Evolutionary conservation across 2,888 invertebrate species (phyloP).

Genomic region (Sericinus montela): DNA sequence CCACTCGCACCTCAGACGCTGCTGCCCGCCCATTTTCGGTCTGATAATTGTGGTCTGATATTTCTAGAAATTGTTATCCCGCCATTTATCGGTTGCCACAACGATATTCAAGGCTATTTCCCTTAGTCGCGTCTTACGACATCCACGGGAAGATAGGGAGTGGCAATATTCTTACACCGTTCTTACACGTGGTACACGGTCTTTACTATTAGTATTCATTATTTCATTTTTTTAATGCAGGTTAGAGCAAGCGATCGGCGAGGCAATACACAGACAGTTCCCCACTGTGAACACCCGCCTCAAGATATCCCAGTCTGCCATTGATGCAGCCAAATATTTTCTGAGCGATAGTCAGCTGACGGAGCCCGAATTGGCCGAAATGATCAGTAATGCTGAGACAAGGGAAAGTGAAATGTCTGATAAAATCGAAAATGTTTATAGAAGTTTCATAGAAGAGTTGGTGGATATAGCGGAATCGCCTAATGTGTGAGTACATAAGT

Average conservation of each 20-base stretch:
- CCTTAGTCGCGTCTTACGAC: no score
- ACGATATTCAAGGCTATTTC: no score
- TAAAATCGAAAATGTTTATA: constrained; percentile 71
- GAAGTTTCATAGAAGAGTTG: constrained; percentile 75
- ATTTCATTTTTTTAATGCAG: constrained; percentile 34
- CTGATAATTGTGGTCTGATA: no score
- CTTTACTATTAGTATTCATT: neutral
- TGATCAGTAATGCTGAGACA: constrained; percentile 43
- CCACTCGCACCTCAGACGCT: no score
- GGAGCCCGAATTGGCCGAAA: constrained; percentile 38
- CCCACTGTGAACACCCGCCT: constrained; percentile 81
- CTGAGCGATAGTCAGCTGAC: constrained; percentile 52
- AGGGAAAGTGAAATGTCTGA: constrained; percentile 60
- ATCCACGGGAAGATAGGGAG: no score
- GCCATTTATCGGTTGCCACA: no score
- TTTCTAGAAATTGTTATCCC: no score
- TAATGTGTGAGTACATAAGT: constrained; percentile 50
- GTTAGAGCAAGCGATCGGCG: constrained; percentile 77
- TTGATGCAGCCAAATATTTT: constrained; percentile 69
- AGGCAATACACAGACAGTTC: constrained; percentile 79
- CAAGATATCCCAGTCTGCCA: constrained; percentile 70
- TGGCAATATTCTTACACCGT: no score
- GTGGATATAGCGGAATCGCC: constrained; percentile 65
- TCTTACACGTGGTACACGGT: no score
- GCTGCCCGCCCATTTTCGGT: no score